A percentile compares a stretch with the other conserved stretches of the same genome.
These are phyloP conservation scores for Macrobrachium rosenbergii DNA, from an alignment of 1,140 invertebrate species.

Conservation along the genomic window DNA sequence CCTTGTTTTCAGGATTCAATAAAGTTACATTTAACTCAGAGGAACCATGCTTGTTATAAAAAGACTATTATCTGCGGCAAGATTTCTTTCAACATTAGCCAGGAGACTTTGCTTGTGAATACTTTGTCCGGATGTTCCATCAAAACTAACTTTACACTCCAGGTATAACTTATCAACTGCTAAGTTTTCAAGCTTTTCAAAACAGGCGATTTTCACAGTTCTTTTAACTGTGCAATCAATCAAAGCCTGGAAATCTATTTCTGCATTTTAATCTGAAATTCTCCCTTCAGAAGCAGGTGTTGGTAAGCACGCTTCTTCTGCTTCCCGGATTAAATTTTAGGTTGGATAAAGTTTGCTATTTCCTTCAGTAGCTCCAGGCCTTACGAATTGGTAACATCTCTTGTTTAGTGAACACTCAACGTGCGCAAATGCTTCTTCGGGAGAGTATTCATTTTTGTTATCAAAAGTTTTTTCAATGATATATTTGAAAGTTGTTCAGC, in stretches of 20 bases:
- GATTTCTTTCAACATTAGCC: neutral
- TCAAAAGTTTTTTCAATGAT: too few species aligned
- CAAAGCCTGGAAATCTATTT: neutral
- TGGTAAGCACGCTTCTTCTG: too few species aligned
- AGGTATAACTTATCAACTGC: neutral
- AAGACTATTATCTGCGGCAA: too few species aligned
- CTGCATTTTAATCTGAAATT: neutral
- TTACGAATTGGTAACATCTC: too few species aligned
- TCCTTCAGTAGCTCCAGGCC: neutral
- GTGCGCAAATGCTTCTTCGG: neutral
- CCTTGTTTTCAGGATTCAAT: too few species aligned
- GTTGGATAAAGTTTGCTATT: neutral
- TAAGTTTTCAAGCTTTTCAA: neutral
- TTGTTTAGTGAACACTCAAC: too few species aligned
- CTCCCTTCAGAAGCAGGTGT: too few species aligned
- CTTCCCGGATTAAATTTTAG: neutral
- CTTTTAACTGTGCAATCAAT: neutral
- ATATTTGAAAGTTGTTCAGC: too few species aligned
- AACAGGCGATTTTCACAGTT: neutral
- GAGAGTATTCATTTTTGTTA: too few species aligned
- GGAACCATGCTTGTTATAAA: too few species aligned
- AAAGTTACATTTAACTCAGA: too few species aligned
- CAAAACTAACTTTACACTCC: neutral
- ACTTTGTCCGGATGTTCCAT: slow-evolving; percentile 1
- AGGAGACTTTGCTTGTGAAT: too few species aligned